Conservation (phyloP, 2,113 vertebrate genomes). For the Phasianus colchicus region DNA sequence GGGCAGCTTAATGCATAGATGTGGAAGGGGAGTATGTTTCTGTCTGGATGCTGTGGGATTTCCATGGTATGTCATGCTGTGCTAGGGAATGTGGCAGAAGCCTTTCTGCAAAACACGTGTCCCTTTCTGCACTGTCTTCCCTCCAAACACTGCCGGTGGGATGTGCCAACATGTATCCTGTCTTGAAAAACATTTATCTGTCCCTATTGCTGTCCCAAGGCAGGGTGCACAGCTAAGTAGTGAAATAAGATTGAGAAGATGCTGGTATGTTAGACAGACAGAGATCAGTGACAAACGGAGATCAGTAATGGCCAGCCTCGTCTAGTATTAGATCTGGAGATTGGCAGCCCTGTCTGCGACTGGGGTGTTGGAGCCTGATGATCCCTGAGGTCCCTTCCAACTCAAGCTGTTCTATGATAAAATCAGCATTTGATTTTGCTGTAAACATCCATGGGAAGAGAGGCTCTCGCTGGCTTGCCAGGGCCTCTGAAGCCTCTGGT, state of each 20-base stretch:
- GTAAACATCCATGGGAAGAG: not conserved
- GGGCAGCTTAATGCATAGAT: not conserved
- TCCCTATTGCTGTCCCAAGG: not conserved
- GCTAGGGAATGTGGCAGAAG: not conserved
- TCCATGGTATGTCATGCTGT: rapidly evolving
- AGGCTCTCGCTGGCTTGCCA: not conserved
- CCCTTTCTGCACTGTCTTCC: not conserved
- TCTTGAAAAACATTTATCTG: not conserved
- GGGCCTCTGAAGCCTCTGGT: not conserved
- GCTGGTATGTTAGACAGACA: not conserved
- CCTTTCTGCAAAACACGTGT: not conserved
- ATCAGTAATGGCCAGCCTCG: too few species aligned
- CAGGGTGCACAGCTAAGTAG: not conserved
- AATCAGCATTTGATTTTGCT: slow-evolving; percentile 33
- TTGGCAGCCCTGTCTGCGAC: too few species aligned
- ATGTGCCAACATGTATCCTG: slow-evolving; percentile 26
- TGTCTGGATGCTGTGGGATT: not conserved
- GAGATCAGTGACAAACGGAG: not conserved
- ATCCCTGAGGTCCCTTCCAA: too few species aligned
- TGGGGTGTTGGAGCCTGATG: too few species aligned
- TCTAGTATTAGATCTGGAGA: too few species aligned
- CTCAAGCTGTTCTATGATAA: not conserved
- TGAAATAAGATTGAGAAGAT: slow-evolving; percentile 47
- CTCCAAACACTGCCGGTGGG: not conserved
- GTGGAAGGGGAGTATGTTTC: not conserved